Conservation (phyloP, 1,140 invertebrate species). For the Pseudobourletiella spinata region DNA sequence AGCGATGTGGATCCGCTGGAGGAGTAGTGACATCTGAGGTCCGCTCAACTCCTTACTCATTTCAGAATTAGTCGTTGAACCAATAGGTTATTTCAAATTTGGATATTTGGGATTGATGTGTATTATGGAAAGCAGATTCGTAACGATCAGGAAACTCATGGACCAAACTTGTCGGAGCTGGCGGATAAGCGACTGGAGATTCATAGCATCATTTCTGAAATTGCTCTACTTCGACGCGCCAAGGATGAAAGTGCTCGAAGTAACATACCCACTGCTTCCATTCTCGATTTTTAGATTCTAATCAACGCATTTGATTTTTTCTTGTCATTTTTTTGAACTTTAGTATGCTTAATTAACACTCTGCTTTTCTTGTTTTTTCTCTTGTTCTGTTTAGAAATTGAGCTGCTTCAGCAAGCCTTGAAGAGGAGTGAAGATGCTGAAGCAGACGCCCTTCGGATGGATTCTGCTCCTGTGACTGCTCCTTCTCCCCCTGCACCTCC, state of each 20-base stretch:
- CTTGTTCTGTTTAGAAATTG: slow-evolving; percentile 7
- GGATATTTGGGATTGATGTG: too few relatives aligned
- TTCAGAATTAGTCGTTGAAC: too few relatives aligned
- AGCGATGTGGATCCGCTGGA: neutral
- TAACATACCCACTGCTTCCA: too few relatives aligned
- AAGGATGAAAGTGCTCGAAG: slow-evolving; percentile 18
- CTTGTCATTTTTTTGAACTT: too few relatives aligned
- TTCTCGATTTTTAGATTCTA: too few relatives aligned
- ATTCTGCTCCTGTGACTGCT: neutral
- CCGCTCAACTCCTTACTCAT: too few relatives aligned
- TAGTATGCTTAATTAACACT: too few relatives aligned
- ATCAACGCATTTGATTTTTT: too few relatives aligned
- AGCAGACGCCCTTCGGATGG: neutral
- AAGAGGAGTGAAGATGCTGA: neutral
- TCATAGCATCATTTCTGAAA: slow-evolving; percentile 14
- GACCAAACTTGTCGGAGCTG: neutral
- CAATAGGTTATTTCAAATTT: too few relatives aligned
- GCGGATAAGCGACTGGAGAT: slow-evolving; percentile 5
- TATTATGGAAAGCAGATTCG: neutral
- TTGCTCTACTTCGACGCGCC: slow-evolving; percentile 9
- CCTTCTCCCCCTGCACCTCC: neutral
- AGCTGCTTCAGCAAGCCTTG: slow-evolving; percentile 7
- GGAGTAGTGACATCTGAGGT: neutral
- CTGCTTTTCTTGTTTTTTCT: too few relatives aligned
- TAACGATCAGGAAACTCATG: neutral